Percentiles rank a stretch among this genome's conserved stretches.
Evolutionary conservation across 2,888 invertebrate genomes (phyloP).

Genomic region (Sinopyrophorus schimmeli): DNA sequence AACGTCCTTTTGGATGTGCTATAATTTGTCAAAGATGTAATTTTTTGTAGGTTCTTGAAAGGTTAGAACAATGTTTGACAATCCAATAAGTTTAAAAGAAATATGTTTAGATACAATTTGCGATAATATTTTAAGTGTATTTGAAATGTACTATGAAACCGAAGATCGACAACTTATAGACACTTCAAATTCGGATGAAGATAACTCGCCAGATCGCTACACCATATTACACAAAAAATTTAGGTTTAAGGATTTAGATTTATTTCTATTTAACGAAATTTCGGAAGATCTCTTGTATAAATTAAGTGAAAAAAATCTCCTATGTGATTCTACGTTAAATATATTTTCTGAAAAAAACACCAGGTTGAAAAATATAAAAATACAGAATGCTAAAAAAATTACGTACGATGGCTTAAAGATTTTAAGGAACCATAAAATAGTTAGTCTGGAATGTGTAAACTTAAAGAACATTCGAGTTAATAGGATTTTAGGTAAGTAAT

Average conservation of each 20-base stretch:
- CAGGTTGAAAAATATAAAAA: slow-evolving; percentile 61
- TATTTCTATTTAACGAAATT: slow-evolving; percentile 62
- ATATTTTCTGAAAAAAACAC: slow-evolving; percentile 65
- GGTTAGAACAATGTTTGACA: slow-evolving; percentile 62
- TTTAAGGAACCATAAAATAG: slow-evolving; percentile 65
- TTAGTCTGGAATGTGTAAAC: slow-evolving; percentile 63
- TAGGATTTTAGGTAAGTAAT: slow-evolving; percentile 33
- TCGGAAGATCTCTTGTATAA: slow-evolving; percentile 60
- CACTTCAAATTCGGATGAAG: slow-evolving; percentile 35
- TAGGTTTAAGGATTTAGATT: slow-evolving; percentile 59
- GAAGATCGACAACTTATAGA: slow-evolving; percentile 34
- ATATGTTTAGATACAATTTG: slow-evolving; percentile 67
- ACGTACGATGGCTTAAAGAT: slow-evolving; percentile 63
- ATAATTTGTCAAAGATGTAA: too few species aligned
- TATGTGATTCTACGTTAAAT: slow-evolving; percentile 64
- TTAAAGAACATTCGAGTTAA: slow-evolving; percentile 49
- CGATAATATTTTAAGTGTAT: slow-evolving; percentile 62
- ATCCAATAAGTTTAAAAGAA: slow-evolving; percentile 64
- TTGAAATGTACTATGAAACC: slow-evolving; percentile 53
- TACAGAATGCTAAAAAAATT: slow-evolving; percentile 63
- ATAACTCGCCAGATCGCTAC: slow-evolving; percentile 26
- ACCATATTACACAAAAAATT: slow-evolving; percentile 37
- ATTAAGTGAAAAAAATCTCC: slow-evolving; percentile 61
- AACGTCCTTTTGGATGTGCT: too few species aligned
- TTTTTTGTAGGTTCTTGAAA: slow-evolving; percentile 13